Conservation (phyloP, 2,888 invertebrate genomes). For the Melolontha melolontha region DNA sequence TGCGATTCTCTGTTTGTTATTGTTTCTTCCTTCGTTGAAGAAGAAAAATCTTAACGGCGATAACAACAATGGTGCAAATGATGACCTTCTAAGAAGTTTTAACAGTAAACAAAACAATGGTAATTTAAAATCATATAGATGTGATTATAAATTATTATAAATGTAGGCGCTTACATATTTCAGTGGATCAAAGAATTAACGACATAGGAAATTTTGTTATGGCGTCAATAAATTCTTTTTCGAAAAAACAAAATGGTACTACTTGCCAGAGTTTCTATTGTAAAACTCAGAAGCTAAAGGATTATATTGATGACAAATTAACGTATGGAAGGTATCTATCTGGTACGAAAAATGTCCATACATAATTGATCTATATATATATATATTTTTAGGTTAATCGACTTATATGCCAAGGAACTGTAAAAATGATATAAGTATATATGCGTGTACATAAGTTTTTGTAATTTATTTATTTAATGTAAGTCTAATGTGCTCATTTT, state of each 20-base stretch:
- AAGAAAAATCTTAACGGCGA: slow-evolving; percentile 49
- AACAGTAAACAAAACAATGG: slow-evolving; percentile 18
- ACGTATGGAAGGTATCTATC: slow-evolving; percentile 27
- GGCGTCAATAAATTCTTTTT: slow-evolving; percentile 48
- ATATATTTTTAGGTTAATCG: slow-evolving; percentile 26
- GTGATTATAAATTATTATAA: too few relatives aligned
- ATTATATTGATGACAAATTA: slow-evolving; percentile 29
- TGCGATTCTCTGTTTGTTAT: slow-evolving; percentile 78
- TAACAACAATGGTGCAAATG: slow-evolving; percentile 44
- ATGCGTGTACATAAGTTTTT: too few relatives aligned
- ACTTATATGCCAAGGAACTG: slow-evolving; percentile 17
- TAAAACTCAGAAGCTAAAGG: slow-evolving; percentile 24
- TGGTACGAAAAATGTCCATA: background rate
- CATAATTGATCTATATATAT: background rate
- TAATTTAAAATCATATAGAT: background rate
- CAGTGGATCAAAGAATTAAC: slow-evolving; percentile 45
- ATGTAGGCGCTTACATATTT: slow-evolving; percentile 8
- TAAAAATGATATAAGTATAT: too few relatives aligned
- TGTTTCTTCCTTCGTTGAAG: slow-evolving; percentile 75
- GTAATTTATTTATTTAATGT: too few relatives aligned
- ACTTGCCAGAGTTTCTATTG: slow-evolving; percentile 29
- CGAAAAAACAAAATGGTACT: slow-evolving; percentile 25
- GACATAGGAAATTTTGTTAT: slow-evolving; percentile 45
- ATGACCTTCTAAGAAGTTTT: slow-evolving; percentile 45
- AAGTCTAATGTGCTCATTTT: too few relatives aligned